Evolutionary conservation across 1,140 invertebrate species (phyloP), one percentile per base, ranked within the genome.

Genomic region (Micrasema minimum): DNA sequence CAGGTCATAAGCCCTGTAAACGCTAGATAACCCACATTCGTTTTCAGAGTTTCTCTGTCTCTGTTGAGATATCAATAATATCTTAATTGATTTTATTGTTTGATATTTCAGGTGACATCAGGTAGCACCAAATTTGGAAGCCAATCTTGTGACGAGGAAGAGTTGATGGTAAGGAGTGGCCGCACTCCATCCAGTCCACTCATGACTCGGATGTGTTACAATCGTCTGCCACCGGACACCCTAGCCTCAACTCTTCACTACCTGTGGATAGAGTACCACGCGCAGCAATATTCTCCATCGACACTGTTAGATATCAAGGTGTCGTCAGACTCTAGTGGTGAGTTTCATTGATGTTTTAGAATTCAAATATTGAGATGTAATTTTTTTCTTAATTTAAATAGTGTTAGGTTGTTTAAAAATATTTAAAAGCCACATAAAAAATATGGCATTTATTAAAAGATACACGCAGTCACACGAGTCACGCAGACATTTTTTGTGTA

Each of bases 231-330:
- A 4, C 35, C 66, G 3, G 50, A 55, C 7, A 37, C 38, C 2
- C 14, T 67, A 3, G 11, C 14, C 35, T 64, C 68, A 0, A 14
- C n/a, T 5, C n/a, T 12, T 3, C 18, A 20, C 4, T 12, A 35
- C 5, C 1, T 74, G 1, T 70, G 62, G 64, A 10, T 74, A 4
- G 55, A 66, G 45, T 74, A 74, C 48, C 69, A 69, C 38, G 23
- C 68, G 10, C 69, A 68, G 26, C 23, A 18, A 9, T 71, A 53
- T 38, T 74, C 64, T 26, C 14, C 55, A 9, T 1, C 35, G 0
- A 68, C 69, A 18, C 38, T 14, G 2, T 48, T 74, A 9, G 48
- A 64, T 45, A 46, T 74, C 1, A 38, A 68, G 5, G 12, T 74
- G 9, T 12, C 38, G 7, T 9, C 38, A 26, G 43, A 74, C 12